These are phyloP conservation scores for Terrapene triunguis DNA, from an alignment of 2,113 vertebrate species.

Conservation along the genomic window DNA sequence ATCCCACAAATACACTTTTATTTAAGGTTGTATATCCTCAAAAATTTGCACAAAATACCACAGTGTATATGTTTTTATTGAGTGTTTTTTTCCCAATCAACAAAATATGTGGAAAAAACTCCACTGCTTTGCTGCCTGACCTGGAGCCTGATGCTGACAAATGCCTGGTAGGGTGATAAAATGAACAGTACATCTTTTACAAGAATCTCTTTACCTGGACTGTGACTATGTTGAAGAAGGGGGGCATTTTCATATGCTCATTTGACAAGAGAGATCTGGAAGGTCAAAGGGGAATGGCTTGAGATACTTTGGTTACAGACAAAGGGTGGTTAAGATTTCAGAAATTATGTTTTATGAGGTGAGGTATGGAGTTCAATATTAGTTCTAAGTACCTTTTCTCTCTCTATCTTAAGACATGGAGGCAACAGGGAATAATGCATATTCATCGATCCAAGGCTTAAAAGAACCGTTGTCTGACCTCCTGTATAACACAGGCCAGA, in stretches of 20 bases:
- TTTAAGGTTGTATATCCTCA: not conserved
- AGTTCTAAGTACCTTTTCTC: not conserved
- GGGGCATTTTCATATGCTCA: not conserved
- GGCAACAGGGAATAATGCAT: fast-evolving
- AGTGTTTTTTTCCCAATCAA: not conserved
- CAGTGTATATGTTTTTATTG: not conserved
- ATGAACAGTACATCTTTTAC: not conserved
- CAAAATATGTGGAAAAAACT: not conserved
- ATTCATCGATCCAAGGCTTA: too few species aligned
- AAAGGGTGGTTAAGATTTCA: not conserved
- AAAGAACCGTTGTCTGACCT: too few species aligned
- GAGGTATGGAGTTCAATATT: fast-evolving
- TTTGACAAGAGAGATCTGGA: not conserved
- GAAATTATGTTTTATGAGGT: fast-evolving
- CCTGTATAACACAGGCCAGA: too few species aligned
- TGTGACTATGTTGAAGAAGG: not conserved
- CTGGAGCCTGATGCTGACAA: not conserved
- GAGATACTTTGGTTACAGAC: not conserved
- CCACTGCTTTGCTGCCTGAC: not conserved
- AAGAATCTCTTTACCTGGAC: not conserved
- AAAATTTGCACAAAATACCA: not conserved
- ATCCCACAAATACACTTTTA: not conserved
- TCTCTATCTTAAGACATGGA: not conserved
- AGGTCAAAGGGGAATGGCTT: not conserved
- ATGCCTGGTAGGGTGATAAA: not conserved